Evolutionary conservation across 1,140 invertebrate species (phyloP).

Genomic region (Dreissena rostriformis): DNA sequence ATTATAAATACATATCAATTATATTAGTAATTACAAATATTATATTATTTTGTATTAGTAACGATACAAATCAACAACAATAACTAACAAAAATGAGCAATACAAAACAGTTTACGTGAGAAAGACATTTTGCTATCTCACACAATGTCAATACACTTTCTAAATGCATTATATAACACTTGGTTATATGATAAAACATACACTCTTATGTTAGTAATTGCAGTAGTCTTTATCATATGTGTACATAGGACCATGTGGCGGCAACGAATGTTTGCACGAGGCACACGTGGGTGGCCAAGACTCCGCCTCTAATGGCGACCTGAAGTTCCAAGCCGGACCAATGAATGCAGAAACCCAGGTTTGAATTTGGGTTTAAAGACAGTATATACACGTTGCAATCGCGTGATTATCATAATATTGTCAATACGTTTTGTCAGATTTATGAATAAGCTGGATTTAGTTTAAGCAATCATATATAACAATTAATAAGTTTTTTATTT

Average conservation of each 20-base stretch:
- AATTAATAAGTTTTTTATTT: no score
- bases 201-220: not conserved
- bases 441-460: no score
- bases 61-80: not conserved
- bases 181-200: not conserved
- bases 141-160: not conserved
- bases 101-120: not conserved
- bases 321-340: slow-evolving; percentile 58
- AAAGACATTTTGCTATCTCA: not conserved
- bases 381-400: no score
- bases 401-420: no score
- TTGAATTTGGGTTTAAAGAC: no score
- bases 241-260: slow-evolving; percentile 46
- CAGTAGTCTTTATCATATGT: not conserved
- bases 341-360: slow-evolving; percentile 63
- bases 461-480: no score
- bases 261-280: slow-evolving; percentile 65
- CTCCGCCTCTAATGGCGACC: slow-evolving; percentile 62
- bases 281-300: slow-evolving; percentile 70
- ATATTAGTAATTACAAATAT: no score
- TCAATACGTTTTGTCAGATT: no score
- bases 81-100: no score
- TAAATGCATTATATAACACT: no score
- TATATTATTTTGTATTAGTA: not conserved
- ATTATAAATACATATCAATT: no score